Evolutionary conservation across 2,888 invertebrate genomes (phyloP).

Genomic region (Nephrotoma flavescens): DNA sequence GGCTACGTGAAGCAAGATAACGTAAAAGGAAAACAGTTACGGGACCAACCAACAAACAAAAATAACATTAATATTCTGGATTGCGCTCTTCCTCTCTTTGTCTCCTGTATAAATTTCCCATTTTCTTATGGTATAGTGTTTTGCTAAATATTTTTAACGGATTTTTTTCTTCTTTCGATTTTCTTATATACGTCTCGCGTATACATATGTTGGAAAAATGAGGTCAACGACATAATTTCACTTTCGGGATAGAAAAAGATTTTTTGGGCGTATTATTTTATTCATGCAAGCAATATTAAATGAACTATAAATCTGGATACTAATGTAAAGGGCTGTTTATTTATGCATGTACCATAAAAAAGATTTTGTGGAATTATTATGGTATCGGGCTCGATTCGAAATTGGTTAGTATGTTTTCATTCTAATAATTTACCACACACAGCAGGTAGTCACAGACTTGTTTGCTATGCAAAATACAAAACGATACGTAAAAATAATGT

Average conservation of each 20-base stretch:
- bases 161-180: neutral
- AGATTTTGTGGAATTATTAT: too few species aligned
- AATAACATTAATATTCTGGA: neutral
- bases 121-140: neutral
- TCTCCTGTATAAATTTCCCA: neutral
- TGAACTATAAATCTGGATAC: too few species aligned
- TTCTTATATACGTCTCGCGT: neutral
- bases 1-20: neutral
- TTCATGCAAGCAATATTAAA: neutral
- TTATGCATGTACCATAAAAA: too few species aligned
- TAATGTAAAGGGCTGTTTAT: too few species aligned
- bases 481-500: too few species aligned
- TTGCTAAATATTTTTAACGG: neutral
- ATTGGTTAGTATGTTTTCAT: too few species aligned
- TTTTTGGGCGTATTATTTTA: neutral
- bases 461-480: too few species aligned
- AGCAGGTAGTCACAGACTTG: too few species aligned
- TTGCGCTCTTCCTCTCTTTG: neutral
- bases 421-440: too few species aligned
- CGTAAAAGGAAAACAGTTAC: neutral
- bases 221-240: neutral
- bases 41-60: neutral
- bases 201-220: neutral
- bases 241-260: neutral
- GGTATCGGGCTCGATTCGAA: too few species aligned